A percentile compares a stretch with the other conserved stretches of the same genome.
These are phyloP conservation scores for Erythrocercus mccallii DNA, from an alignment of 2,113 vertebrate species.

Conservation along the genomic window DNA sequence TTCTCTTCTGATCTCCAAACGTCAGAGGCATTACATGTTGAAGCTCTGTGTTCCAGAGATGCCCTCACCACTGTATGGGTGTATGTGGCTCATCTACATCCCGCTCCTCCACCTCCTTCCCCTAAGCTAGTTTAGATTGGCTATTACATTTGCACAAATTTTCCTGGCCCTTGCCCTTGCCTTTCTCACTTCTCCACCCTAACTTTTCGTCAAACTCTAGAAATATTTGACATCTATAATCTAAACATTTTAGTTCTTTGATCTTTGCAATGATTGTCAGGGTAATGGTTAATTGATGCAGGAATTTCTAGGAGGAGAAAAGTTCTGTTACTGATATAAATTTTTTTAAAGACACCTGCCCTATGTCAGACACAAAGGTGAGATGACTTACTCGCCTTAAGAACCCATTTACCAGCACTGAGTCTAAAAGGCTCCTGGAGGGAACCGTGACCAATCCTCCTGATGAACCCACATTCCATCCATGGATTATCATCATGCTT, in stretches of 20 bases:
- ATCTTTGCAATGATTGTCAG: neutral
- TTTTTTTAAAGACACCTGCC: neutral
- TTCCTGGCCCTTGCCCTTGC: neutral
- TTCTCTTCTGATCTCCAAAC: neutral
- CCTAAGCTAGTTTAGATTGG: neutral
- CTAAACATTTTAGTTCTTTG: neutral
- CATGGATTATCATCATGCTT: fast-evolving
- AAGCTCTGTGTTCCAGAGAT: neutral
- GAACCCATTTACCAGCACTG: neutral
- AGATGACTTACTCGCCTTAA: neutral
- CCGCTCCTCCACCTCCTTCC: neutral
- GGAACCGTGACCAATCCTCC: fast-evolving
- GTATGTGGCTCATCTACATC: neutral
- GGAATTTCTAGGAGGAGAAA: neutral
- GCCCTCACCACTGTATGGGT: fast-evolving
- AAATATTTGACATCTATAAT: neutral
- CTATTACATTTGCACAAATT: neutral
- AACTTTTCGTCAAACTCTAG: neutral
- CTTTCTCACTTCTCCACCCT: neutral
- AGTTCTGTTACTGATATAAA: neutral
- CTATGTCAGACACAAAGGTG: neutral
- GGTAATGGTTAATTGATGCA: neutral
- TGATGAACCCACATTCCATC: neutral
- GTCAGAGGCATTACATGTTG: neutral
- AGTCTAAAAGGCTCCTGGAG: neutral